Base-by-base conservation (phyloP, 2,888 invertebrate species). In the Agonopterix heracliana region DNA sequence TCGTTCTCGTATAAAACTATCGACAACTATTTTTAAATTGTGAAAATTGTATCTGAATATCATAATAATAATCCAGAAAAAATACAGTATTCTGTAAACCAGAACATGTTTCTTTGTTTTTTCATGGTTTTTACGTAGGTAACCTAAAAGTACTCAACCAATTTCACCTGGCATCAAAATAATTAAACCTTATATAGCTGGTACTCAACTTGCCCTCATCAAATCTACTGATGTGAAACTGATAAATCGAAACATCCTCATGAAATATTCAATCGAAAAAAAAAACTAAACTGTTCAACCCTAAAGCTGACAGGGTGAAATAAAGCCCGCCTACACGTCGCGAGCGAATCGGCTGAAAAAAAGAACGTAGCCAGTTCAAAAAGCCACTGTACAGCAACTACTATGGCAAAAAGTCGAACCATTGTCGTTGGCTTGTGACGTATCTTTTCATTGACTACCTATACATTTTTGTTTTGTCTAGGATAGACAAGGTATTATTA, bases 301-400 rank as follows among this genome's bases (percentile, higher is more conserved):
- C 84, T 85, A 67, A 53, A 52, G 54, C 61, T 66, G 71, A 68
- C 69, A 62, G 75, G 74, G 75, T 78, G 74, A 78, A 78, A 80
- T 78, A 80, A 78, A 76, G 74, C 71, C 64, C 66, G 68, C 56
- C 64, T 61, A 67, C 66, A 67, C 65, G 52, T 54, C 56, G 56
- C 68, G 62, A 63, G 60, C 72, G 82, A 81, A 82, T 81, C 80
- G 74, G 82, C 81, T 82, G 85, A 83, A 87, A 85, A 85, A 82
- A 82, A 72, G 7, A 26, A 26, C 26, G 5, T 26, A 26, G 71
- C 72, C 78, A 80, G 87, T 84, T 87, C 86, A 87, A 86, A 85
- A 81, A 81, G 86, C 80, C 82, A 81, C 66, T 44, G 56, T 59
- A n/a, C n/a, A 56, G 60, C 65, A 66, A 64, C 56, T 38, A 3